Percentiles rank a stretch among this genome's conserved stretches.
Evolutionary conservation across 2,888 invertebrate genomes (phyloP).

Genomic region (Emmelina monodactyla): DNA sequence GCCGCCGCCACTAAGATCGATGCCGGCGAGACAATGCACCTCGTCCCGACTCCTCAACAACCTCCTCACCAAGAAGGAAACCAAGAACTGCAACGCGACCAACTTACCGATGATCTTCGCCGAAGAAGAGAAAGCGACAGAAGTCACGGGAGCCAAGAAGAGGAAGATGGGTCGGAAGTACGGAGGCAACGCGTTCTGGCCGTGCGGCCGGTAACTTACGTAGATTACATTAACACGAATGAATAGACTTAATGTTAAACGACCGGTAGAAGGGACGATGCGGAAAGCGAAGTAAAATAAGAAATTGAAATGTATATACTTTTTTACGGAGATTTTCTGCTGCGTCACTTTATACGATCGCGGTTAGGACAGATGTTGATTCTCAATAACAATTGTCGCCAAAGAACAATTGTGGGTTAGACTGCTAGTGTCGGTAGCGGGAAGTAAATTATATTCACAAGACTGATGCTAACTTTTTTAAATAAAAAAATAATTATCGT

Average conservation of each 20-base stretch:
- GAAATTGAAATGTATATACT: too few species aligned
- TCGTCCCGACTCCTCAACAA: conserved; percentile 38
- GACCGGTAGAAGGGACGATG: too few species aligned
- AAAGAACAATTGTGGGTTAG: conserved; percentile 38
- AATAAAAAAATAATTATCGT: conserved; percentile 44
- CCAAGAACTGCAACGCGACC: conserved; percentile 22
- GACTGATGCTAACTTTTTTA: conserved; percentile 57
- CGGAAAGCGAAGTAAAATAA: too few species aligned
- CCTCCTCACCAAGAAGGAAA: conserved; percentile 28
- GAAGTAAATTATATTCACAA: conserved; percentile 44
- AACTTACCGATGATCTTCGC: conserved; percentile 23
- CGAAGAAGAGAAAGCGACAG: conserved; percentile 21
- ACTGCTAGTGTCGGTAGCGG: conserved; percentile 30
- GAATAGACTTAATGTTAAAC: too few species aligned
- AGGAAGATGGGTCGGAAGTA: conserved; percentile 46
- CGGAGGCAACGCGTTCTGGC: conserved; percentile 54
- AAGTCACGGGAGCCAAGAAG: conserved; percentile 48
- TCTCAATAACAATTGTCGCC: conserved; percentile 33
- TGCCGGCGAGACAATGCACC: conserved; percentile 34
- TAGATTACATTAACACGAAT: neutral
- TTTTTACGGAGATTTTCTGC: too few species aligned
- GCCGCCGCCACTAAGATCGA: conserved; percentile 16
- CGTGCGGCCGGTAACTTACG: conserved; percentile 45
- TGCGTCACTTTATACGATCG: too few species aligned
- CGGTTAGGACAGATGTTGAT: conserved; percentile 42